Conservation (phyloP, 2,797 vertebrate genomes). For the Adelosebastes latens region DNA sequence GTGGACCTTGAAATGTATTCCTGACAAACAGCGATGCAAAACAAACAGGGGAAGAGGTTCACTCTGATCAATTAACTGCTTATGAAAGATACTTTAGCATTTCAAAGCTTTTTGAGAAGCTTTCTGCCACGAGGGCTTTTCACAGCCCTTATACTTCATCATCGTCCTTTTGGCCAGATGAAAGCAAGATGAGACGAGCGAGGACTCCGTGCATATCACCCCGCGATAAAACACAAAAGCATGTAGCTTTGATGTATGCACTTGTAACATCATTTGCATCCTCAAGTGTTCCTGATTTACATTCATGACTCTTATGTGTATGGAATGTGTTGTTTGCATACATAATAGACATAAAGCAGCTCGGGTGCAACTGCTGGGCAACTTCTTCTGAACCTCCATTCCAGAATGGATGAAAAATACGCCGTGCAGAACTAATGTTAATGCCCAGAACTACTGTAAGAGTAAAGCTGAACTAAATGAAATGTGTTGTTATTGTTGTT, state of each 20-base stretch:
- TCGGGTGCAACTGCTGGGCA: neutral
- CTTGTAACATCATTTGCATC: constrained; percentile 55
- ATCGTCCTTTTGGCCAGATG: constrained; percentile 31
- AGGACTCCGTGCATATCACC: neutral
- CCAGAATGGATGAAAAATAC: neutral
- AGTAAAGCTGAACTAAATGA: neutral
- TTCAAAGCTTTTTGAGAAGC: constrained; percentile 56
- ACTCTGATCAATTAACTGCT: constrained; percentile 55
- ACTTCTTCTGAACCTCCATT: neutral
- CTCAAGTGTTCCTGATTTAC: constrained; percentile 46
- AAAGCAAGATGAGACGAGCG: constrained; percentile 33
- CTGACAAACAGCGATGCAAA: neutral
- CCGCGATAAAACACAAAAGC: constrained; percentile 37
- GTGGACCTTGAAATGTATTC: neutral
- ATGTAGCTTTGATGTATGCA: constrained; percentile 40
- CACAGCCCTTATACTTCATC: constrained; percentile 20
- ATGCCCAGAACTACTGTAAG: neutral
- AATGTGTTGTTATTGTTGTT: neutral
- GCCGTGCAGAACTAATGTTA: neutral
- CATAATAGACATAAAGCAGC: neutral
- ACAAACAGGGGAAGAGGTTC: constrained; percentile 11
- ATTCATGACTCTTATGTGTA: constrained; percentile 8
- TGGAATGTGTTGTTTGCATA: constrained; percentile 24
- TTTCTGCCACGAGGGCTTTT: constrained; percentile 41
- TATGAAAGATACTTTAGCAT: constrained; percentile 57